Evolutionary conservation across 2,888 invertebrate genomes (phyloP), one percentile per base, ranked within the genome.

Genomic region (Cantharis nigra): DNA sequence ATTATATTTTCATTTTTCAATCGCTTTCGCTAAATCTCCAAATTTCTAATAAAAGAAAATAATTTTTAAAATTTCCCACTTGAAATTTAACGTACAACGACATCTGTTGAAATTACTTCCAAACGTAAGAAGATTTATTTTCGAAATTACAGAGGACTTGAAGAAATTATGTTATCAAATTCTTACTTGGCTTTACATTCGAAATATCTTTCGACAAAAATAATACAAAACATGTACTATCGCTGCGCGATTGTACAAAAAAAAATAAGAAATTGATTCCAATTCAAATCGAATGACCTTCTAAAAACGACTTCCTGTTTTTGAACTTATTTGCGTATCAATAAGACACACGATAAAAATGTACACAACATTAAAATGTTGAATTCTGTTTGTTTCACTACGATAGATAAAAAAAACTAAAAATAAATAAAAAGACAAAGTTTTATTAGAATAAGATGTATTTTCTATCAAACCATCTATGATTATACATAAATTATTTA

Each of bases 391-490:
- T 49, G n/a, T 49, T 49, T 49, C 49, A 49, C 5, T 7, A 7
- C 1, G n/a, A 3, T n/a, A 49, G 49, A 49, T 49, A 49, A 3
- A 20, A 49, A 49, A n/a, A 49, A 49, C 14, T 69, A 26, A 26
- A 69, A 69, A 30, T 69, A 30, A 30, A 70, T 64, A 74, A 23
- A 33, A 74, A 64, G 23, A 69, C 67, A 74, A 69, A n/a, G n/a
- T 49, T 49, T 76, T 81, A 80, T 82, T 84, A 83, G 84, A 85
- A 87, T 87, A 87, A 83, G 84, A 82, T 86, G 83, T 87, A 87
- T 86, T 87, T 86, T 83, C 85, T 87, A 86, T 84, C 82, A 87
- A 87, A 88, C 85, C 86, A 86, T 85, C 87, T 86, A 87, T 86
- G 87, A 87, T 87, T 81, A 78, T 69, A 70, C 63, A 65, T 75